phyloP scores from a whole-genome alignment of 2,797 vertebrate species.

The Anolis apletophallus region DNA sequence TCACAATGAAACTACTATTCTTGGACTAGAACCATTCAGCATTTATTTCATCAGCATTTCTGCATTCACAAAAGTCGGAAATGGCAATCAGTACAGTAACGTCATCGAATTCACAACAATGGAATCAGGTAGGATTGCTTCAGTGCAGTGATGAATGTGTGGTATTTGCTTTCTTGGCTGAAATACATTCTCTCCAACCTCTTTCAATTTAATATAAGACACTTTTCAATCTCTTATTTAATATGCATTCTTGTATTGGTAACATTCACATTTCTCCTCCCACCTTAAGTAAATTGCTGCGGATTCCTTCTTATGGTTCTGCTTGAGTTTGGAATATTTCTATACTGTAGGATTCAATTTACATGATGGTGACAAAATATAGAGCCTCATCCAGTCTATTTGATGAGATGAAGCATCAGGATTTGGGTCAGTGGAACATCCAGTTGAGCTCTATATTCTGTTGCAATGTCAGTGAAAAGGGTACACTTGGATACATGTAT shows the following conservation, averaged over 20 bases:
- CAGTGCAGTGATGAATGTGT: slow-evolving; percentile 34
- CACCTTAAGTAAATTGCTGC: neutral
- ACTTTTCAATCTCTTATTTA: slow-evolving; percentile 36
- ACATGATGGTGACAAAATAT: neutral
- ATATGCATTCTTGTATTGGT: neutral
- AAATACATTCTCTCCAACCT: slow-evolving; percentile 27
- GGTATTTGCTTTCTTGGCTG: slow-evolving; percentile 25
- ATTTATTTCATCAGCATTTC: slow-evolving; percentile 89
- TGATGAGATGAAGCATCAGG: neutral
- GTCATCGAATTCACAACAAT: slow-evolving; percentile 89
- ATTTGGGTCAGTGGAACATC: neutral
- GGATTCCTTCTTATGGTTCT: neutral
- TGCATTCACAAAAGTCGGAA: slow-evolving; percentile 92
- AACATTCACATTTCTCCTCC: slow-evolving; percentile 20
- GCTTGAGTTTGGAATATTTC: neutral
- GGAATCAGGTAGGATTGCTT: slow-evolving; percentile 88
- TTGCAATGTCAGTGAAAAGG: neutral
- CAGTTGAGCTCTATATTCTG: neutral
- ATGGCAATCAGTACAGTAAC: slow-evolving; percentile 92
- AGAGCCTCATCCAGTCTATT: neutral
- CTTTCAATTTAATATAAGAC: slow-evolving; percentile 15
- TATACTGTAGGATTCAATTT: neutral
- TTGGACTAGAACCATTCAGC: slow-evolving; percentile 88
- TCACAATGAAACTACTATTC: slow-evolving; percentile 80
- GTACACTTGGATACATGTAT: neutral